Conservation (phyloP, 2,797 vertebrate species). For the Bradypodion pumilum region DNA sequence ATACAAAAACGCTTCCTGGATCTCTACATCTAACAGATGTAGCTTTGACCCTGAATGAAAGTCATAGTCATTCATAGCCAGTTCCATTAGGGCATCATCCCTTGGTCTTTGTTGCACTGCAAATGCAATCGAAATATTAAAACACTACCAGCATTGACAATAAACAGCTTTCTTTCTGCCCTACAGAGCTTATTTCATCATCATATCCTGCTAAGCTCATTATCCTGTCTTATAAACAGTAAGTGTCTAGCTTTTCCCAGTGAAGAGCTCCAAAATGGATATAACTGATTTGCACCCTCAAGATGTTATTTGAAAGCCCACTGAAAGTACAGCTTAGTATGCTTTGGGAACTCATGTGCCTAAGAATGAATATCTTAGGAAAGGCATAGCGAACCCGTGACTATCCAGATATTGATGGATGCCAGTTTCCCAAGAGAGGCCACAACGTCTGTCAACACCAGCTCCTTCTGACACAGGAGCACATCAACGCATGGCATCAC, state of each 20-base stretch:
- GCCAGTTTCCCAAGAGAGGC: not conserved
- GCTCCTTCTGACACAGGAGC: not conserved
- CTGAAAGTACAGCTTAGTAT: not conserved
- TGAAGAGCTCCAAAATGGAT: not conserved
- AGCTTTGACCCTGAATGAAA: conserved; percentile 89
- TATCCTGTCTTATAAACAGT: not conserved
- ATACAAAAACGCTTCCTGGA: conserved; percentile 95
- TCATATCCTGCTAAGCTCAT: too few species aligned
- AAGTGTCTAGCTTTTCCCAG: not conserved
- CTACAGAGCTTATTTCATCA: not conserved
- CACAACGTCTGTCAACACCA: not conserved
- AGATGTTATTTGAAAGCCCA: not conserved
- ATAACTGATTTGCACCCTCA: not conserved
- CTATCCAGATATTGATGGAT: not conserved
- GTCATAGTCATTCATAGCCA: conserved; percentile 85
- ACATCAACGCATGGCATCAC: not conserved
- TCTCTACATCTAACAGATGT: conserved; percentile 94
- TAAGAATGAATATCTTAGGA: not conserved
- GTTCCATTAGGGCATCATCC: conserved; percentile 90
- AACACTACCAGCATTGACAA: not conserved
- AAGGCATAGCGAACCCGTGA: not conserved
- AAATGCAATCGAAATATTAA: conserved; percentile 43
- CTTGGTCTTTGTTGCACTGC: conserved; percentile 90
- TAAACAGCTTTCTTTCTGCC: not conserved
- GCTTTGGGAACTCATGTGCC: not conserved